phyloP scores from a whole-genome alignment of 2,113 vertebrate genomes.

The Brevimyrus niger region DNA sequence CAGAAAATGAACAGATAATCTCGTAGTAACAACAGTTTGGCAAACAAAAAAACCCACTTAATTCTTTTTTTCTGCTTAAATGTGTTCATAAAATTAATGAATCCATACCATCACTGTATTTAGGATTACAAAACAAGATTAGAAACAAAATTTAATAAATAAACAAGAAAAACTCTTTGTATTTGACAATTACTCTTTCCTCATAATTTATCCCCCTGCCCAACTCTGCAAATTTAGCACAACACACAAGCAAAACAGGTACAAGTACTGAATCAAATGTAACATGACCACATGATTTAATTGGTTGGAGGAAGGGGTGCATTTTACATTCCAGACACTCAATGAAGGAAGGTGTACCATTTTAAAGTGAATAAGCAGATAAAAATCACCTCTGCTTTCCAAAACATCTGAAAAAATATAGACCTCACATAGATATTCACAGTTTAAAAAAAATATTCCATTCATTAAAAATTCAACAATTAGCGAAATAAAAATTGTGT shows the following conservation, averaged over 20 bases:
- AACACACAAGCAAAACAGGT: neutral
- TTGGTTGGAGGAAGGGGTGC: neutral
- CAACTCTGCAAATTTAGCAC: neutral
- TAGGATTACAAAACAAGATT: neutral
- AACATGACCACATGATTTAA: neutral
- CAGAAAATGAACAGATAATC: neutral
- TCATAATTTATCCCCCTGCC: neutral
- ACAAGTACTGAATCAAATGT: neutral
- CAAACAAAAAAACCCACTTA: neutral
- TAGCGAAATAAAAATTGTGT: neutral
- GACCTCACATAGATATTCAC: neutral
- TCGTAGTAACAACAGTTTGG: neutral
- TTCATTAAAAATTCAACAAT: neutral
- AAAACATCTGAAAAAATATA: neutral
- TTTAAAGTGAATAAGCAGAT: neutral
- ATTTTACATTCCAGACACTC: neutral
- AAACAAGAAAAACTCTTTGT: neutral
- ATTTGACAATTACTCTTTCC: neutral
- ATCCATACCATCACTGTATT: neutral
- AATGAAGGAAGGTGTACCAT: neutral
- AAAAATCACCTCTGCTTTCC: neutral
- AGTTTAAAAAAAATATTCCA: neutral
- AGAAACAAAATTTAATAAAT: neutral
- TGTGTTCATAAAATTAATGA: neutral
- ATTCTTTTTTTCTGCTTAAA: neutral